These are phyloP conservation scores for Rhinogobio ventralis DNA, from an alignment of 2,797 vertebrate species.

Conservation along the genomic window DNA sequence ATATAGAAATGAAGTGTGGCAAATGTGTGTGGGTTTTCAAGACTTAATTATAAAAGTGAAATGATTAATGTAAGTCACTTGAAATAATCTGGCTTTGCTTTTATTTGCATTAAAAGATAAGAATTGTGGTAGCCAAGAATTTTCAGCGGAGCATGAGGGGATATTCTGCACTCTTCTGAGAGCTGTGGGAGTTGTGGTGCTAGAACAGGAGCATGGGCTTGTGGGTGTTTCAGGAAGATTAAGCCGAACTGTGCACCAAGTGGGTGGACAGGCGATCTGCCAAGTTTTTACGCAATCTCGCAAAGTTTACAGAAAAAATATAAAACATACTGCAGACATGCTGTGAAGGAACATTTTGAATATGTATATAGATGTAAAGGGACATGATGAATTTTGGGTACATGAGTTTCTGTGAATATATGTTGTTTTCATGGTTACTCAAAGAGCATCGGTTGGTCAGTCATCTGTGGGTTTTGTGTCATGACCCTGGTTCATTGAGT, in stretches of 20 bases:
- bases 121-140: conserved; percentile 7
- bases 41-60: conserved; percentile 5
- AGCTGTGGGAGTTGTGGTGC: conserved; percentile 26
- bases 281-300: conserved; percentile 54
- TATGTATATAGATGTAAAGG: neutral
- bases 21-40: neutral
- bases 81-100: conserved; percentile 30
- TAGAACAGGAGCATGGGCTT: conserved; percentile 9
- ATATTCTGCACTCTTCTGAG: conserved; percentile 12
- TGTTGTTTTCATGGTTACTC: neutral
- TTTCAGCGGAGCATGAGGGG: neutral
- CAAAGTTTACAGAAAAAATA: conserved; percentile 16
- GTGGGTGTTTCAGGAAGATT: conserved; percentile 36
- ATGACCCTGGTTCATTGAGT: neutral
- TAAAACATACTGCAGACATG: neutral
- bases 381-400: neutral
- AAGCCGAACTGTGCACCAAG: conserved; percentile 52
- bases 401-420: neutral
- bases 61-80: conserved; percentile 24
- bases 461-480: neutral
- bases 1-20: neutral
- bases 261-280: conserved; percentile 42
- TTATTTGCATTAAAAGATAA: conserved; percentile 11
- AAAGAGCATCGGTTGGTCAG: neutral
- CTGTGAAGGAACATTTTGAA: neutral